These are phyloP conservation scores for Charina bottae DNA, from an alignment of 2,113 vertebrate species.

Conservation along the genomic window DNA sequence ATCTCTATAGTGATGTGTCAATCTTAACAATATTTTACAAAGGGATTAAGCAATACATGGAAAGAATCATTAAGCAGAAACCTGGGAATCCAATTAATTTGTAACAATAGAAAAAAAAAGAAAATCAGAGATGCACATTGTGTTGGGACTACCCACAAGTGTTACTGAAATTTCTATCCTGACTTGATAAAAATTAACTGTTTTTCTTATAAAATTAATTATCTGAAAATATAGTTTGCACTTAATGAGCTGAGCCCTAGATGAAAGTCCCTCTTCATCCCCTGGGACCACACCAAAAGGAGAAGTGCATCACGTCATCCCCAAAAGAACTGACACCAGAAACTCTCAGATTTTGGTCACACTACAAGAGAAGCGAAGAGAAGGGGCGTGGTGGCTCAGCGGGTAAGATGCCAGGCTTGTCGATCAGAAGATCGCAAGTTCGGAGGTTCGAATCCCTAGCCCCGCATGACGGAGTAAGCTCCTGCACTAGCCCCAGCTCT, in stretches of 20 bases:
- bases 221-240: conserved; percentile 71
- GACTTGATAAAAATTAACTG: conserved; percentile 77
- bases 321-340: background rate
- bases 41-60: conserved; percentile 77
- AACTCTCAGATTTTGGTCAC: background rate
- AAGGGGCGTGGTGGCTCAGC: too few relatives aligned
- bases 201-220: conserved; percentile 76
- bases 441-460: too few relatives aligned
- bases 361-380: too few relatives aligned
- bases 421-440: too few relatives aligned
- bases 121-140: conserved; percentile 66
- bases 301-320: background rate
- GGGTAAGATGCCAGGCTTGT: too few relatives aligned
- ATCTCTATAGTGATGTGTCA: conserved; percentile 75
- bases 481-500: too few relatives aligned
- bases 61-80: conserved; percentile 76
- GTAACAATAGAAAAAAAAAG: conserved; percentile 59
- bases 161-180: conserved; percentile 76
- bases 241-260: conserved; percentile 64
- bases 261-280: background rate
- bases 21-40: conserved; percentile 79
- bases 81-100: conserved; percentile 81
- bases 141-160: conserved; percentile 77
- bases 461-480: too few relatives aligned
- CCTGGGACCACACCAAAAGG: background rate